Conservation (phyloP, 1,140 invertebrate species). For the Phymorhynchus buccinoides region DNA sequence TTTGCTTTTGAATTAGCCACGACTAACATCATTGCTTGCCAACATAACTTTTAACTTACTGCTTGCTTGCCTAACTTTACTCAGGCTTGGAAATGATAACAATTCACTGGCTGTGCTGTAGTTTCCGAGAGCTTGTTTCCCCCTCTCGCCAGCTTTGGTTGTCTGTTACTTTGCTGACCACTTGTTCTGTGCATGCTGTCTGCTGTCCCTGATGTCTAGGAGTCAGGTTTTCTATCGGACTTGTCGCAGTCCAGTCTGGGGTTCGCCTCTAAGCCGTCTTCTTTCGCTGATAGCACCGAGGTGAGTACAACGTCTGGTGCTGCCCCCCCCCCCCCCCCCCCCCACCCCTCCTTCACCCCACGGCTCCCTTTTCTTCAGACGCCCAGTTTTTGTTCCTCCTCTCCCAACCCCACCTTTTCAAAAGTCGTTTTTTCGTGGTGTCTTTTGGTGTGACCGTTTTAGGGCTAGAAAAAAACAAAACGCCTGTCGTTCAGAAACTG, state of each 20-base stretch:
- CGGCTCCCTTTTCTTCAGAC: not conserved
- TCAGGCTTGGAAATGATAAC: too few species aligned
- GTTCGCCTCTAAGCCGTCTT: not conserved
- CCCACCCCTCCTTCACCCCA: too few species aligned
- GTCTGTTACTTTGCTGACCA: not conserved
- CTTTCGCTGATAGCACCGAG: conserved; percentile 16
- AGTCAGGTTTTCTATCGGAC: conserved; percentile 30
- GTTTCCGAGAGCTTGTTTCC: not conserved
- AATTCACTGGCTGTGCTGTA: too few species aligned
- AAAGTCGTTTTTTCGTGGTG: not conserved
- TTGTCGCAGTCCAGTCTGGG: conserved; percentile 26
- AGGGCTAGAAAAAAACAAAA: too few species aligned
- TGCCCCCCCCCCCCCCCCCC: too few species aligned
- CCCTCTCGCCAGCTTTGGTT: not conserved
- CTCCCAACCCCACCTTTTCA: not conserved
- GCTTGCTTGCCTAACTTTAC: too few species aligned
- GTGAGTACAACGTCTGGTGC: conserved; percentile 11
- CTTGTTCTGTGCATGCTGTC: conserved; percentile 28
- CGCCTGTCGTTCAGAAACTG: too few species aligned
- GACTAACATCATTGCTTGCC: too few species aligned
- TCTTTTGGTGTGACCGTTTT: too few species aligned
- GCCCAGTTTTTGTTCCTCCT: not conserved
- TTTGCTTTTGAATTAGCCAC: too few species aligned
- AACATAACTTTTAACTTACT: too few species aligned
- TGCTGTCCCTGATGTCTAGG: conserved; percentile 25